Conservation (phyloP, 2,797 vertebrate genomes). For the Bufotes viridis region DNA sequence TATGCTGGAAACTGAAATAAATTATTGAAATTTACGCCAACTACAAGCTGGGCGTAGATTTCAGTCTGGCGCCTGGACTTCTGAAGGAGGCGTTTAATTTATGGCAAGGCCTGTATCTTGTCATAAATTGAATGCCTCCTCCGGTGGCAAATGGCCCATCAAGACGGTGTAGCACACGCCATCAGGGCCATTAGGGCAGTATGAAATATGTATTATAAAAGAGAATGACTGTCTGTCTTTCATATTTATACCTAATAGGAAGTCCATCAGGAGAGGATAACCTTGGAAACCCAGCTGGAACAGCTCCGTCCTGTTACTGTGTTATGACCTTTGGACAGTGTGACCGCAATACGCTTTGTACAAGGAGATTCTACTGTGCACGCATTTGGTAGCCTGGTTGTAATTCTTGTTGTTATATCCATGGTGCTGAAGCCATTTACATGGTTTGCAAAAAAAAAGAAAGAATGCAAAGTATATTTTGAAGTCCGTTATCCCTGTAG, state of each 20-base stretch:
- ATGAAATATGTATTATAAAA: not conserved
- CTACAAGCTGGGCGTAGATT: no score
- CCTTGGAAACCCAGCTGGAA: slow-evolving; percentile 92
- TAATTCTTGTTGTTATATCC: slow-evolving; percentile 55
- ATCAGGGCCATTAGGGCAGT: not conserved
- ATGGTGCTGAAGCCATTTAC: slow-evolving; percentile 44
- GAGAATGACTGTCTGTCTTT: slow-evolving; percentile 53
- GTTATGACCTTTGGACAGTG: slow-evolving; percentile 74
- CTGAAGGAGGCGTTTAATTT: no score
- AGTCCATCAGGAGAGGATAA: slow-evolving; percentile 90
- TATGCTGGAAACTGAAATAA: no score
- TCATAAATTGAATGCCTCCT: no score
- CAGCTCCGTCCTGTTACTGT: slow-evolving; percentile 86
- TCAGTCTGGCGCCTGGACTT: no score
- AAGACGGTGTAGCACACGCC: no score
- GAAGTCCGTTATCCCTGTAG: not conserved
- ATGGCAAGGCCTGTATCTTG: no score
- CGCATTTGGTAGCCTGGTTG: slow-evolving; percentile 42
- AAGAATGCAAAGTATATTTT: not conserved
- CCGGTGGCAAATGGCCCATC: no score
- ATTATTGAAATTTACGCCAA: no score
- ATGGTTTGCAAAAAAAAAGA: slow-evolving; percentile 7
- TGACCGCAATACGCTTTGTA: slow-evolving; percentile 36
- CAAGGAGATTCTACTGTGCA: slow-evolving; percentile 59
- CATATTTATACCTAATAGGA: slow-evolving; percentile 76